phyloP scores from a whole-genome alignment of 2,113 vertebrate genomes.

The Fulica atra region DNA sequence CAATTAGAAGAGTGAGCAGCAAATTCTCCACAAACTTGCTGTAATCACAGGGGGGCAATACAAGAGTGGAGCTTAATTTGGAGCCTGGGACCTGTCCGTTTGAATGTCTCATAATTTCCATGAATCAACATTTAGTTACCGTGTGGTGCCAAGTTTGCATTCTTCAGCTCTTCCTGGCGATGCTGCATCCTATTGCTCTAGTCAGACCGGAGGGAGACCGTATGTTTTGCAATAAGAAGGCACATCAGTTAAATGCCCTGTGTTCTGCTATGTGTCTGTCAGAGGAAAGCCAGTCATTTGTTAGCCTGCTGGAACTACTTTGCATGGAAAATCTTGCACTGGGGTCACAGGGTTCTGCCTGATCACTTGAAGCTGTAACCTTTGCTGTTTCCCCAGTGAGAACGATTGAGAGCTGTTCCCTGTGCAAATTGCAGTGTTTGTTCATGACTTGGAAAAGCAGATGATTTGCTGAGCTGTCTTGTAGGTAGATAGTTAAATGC shows the following conservation, averaged over 20 bases:
- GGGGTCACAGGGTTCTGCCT: not conserved
- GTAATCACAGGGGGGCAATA: not conserved
- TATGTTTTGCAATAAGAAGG: slow-evolving; percentile 9
- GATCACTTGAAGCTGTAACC: not conserved
- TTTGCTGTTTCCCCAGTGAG: not conserved
- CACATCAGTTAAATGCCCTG: slow-evolving; percentile 34
- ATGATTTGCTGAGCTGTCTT: not conserved
- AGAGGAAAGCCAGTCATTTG: not conserved
- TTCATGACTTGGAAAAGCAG: not conserved
- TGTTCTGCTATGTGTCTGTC: not conserved
- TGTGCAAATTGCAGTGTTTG: not conserved
- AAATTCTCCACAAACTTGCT: slow-evolving; percentile 42
- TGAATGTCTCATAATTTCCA: slow-evolving; percentile 49
- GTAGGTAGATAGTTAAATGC: not conserved
- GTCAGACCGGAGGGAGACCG: not conserved
- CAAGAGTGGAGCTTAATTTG: slow-evolving; percentile 41
- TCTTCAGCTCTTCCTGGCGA: not conserved
- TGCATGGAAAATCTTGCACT: slow-evolving; percentile 1
- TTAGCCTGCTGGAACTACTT: slow-evolving; percentile 40
- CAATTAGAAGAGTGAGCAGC: slow-evolving; percentile 61
- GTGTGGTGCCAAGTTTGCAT: not conserved
- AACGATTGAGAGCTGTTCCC: not conserved
- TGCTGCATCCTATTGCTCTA: not conserved
- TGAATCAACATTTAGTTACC: slow-evolving; percentile 30
- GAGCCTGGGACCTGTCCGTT: slow-evolving; percentile 33